Evolutionary conservation across 1,140 invertebrate genomes (phyloP).

Genomic region (Trichoplusia ni): DNA sequence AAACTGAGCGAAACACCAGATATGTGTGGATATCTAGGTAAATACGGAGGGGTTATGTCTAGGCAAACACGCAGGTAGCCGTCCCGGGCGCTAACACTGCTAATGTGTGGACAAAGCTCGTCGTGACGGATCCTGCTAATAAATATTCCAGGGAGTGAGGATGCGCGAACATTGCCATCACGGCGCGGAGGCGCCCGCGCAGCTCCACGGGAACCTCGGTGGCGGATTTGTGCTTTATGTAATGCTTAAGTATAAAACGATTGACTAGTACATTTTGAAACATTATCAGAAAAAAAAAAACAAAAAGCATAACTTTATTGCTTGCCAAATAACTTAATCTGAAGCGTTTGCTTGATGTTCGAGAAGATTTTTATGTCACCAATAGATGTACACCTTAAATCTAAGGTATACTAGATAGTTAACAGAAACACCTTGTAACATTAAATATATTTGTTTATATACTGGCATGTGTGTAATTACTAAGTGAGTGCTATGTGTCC

Average conservation of each 20-base stretch:
- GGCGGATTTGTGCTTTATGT: constrained; percentile 19
- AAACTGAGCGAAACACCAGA: constrained; percentile 55
- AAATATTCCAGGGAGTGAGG: constrained; percentile 72
- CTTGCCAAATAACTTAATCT: too few species aligned
- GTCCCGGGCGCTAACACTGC: constrained; percentile 72
- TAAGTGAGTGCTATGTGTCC: background rate
- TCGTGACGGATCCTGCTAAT: constrained; percentile 77
- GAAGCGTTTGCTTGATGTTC: too few species aligned
- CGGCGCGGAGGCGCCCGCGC: background rate
- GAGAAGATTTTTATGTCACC: too few species aligned
- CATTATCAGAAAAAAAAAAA: too few species aligned
- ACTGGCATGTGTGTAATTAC: too few species aligned
- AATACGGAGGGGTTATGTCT: constrained; percentile 58
- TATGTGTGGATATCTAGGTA: constrained; percentile 70
- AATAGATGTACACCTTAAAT: too few species aligned
- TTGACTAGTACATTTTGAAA: too few species aligned
- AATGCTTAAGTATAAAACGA: background rate
- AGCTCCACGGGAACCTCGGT: constrained; percentile 4
- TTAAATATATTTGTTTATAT: too few species aligned
- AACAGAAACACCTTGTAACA: too few species aligned
- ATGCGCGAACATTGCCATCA: constrained; percentile 41
- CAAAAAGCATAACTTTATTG: too few species aligned
- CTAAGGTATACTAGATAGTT: too few species aligned
- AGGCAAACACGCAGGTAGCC: constrained; percentile 69
- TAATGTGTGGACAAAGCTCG: constrained; percentile 76